Percentiles rank a stretch among this genome's conserved stretches.
phyloP scores from a whole-genome alignment of 1,140 invertebrate species.

The Trichonephila clavata region DNA sequence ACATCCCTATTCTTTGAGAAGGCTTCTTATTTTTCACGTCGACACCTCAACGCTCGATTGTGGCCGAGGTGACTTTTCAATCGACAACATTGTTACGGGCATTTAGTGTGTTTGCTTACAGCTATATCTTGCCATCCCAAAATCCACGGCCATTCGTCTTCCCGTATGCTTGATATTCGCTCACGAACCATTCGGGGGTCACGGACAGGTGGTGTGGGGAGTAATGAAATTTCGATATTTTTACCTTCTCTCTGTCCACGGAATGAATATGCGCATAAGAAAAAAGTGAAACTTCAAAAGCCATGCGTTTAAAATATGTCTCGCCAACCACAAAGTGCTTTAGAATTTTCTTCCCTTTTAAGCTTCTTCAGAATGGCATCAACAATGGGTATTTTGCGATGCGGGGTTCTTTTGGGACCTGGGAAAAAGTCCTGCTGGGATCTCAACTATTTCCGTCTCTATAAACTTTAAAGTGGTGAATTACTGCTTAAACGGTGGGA shows the following conservation, averaged over 20 bases:
- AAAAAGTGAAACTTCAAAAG: background rate
- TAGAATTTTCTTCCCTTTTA: slow-evolving; percentile 69
- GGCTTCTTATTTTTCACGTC: background rate
- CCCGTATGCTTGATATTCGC: background rate
- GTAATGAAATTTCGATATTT: slow-evolving; percentile 34
- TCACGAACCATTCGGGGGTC: background rate
- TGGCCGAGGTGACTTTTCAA: background rate
- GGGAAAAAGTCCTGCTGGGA: slow-evolving; percentile 53
- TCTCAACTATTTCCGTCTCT: slow-evolving; percentile 67
- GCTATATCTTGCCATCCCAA: background rate
- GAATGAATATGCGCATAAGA: background rate
- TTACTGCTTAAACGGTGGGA: slow-evolving; percentile 68
- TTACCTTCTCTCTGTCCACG: background rate
- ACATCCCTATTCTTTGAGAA: background rate
- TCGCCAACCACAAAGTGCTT: slow-evolving; percentile 68
- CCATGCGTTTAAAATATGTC: slow-evolving; percentile 66
- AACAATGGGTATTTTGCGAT: slow-evolving; percentile 58
- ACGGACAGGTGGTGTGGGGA: background rate
- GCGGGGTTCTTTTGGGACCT: slow-evolving; percentile 18
- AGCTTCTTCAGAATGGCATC: slow-evolving; percentile 54
- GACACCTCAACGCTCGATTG: background rate
- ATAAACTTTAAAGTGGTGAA: slow-evolving; percentile 48
- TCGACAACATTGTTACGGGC: background rate
- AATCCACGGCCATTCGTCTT: background rate
- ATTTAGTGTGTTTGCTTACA: slow-evolving; percentile 4